phyloP scores from a whole-genome alignment of 2,797 vertebrate species.

The Cossypha polioptera region DNA sequence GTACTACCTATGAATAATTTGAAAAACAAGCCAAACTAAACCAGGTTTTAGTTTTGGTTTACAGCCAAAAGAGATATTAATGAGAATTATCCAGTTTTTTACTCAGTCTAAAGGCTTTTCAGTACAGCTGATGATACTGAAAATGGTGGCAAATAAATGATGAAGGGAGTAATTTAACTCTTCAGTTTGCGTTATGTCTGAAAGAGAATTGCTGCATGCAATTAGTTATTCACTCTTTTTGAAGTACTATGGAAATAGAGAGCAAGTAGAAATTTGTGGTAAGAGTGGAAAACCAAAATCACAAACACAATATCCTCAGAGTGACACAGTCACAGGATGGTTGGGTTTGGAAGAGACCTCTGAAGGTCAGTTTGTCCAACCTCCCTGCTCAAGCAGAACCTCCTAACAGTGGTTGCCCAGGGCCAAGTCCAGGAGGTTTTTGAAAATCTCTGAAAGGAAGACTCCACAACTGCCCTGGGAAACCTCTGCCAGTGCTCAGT shows the following conservation, averaged over 20 bases:
- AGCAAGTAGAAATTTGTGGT: background rate
- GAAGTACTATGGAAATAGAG: background rate
- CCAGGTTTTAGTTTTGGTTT: background rate
- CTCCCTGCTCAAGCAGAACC: background rate
- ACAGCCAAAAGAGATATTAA: background rate
- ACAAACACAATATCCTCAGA: background rate
- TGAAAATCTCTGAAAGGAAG: background rate
- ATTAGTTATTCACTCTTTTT: background rate
- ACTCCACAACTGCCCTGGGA: background rate
- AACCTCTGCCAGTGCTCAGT: background rate
- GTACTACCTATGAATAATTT: background rate
- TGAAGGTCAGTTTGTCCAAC: background rate
- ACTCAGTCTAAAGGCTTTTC: background rate
- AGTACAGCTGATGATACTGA: background rate
- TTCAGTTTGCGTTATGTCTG: background rate
- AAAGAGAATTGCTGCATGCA: background rate
- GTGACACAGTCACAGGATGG: background rate
- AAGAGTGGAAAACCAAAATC: background rate
- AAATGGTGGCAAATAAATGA: background rate
- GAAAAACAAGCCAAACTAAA: background rate
- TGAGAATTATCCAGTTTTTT: conserved; percentile 29
- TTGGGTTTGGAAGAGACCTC: background rate
- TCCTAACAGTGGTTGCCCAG: background rate
- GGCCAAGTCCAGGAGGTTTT: background rate
- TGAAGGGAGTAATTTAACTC: background rate